Percentiles rank a stretch among this genome's conserved stretches.
Evolutionary conservation across 2,113 vertebrate species (phyloP).

Genomic region (Hylia prasina): DNA sequence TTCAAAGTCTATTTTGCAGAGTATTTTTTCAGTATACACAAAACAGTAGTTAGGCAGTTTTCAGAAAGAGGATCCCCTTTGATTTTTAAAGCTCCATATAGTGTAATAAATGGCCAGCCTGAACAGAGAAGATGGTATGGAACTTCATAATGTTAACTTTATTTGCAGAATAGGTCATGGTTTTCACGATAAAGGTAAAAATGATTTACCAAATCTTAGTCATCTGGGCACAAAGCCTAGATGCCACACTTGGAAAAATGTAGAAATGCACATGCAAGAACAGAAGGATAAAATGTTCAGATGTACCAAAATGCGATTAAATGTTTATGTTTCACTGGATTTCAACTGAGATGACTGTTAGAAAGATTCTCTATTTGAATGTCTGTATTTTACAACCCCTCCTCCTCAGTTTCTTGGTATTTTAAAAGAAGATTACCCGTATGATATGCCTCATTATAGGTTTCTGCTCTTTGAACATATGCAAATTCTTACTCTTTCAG

Average conservation of each 20-base stretch:
- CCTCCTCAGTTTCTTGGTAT: neutral
- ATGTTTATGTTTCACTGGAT: neutral
- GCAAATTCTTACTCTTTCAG: neutral
- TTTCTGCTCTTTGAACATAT: neutral
- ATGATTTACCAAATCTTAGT: neutral
- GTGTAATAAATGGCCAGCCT: neutral
- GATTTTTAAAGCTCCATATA: neutral
- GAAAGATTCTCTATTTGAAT: neutral
- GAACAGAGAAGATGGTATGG: neutral
- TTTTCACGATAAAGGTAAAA: neutral
- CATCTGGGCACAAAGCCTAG: neutral
- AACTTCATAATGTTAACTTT: neutral
- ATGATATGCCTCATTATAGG: neutral
- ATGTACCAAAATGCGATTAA: neutral
- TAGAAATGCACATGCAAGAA: neutral
- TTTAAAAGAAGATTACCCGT: neutral
- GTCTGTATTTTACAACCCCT: neutral
- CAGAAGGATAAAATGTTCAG: neutral
- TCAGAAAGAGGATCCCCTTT: neutral
- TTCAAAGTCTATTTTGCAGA: neutral
- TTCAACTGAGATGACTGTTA: neutral
- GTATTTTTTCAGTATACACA: neutral
- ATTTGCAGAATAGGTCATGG: neutral
- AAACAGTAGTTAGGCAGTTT: neutral
- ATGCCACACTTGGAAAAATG: neutral